These are phyloP conservation scores for Grammomys surdaster DNA, from an alignment of 2,113 vertebrate genomes.

Conservation along the genomic window DNA sequence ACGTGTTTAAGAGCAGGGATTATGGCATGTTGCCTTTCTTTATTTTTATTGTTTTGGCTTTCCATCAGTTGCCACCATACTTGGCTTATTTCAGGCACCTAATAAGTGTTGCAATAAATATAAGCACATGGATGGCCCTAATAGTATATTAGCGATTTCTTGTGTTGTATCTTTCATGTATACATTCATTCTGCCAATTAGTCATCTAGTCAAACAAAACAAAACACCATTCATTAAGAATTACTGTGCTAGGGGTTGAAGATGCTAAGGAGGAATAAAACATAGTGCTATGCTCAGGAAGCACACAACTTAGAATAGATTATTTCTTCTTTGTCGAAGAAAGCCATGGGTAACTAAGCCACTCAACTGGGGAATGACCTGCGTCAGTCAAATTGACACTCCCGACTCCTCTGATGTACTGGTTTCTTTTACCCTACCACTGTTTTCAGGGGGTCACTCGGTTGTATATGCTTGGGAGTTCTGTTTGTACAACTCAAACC, in stretches of 20 bases:
- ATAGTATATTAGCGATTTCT: background rate
- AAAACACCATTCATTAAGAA: background rate
- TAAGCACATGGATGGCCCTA: background rate
- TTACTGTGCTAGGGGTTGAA: background rate
- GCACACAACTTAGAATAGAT: background rate
- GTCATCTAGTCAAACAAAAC: background rate
- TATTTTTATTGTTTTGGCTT: background rate
- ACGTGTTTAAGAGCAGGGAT: background rate
- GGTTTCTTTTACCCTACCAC: background rate
- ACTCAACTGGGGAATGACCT: background rate
- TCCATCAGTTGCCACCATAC: background rate
- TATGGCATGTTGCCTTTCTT: background rate
- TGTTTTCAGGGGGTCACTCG: background rate
- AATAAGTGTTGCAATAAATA: constrained; percentile 9
- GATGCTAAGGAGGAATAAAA: background rate
- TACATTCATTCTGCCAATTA: background rate
- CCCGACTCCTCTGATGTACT: too few relatives aligned
- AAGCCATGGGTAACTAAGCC: background rate
- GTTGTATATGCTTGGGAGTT: background rate
- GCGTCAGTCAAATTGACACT: background rate
- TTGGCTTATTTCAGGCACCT: background rate
- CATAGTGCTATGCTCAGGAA: background rate
- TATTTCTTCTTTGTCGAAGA: background rate
- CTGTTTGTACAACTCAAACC: background rate
- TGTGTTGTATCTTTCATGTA: background rate